Percentiles rank a stretch among this genome's conserved stretches.
Conservation (phyloP, 2,113 vertebrate species). For the Patagioenas fasciata region DNA sequence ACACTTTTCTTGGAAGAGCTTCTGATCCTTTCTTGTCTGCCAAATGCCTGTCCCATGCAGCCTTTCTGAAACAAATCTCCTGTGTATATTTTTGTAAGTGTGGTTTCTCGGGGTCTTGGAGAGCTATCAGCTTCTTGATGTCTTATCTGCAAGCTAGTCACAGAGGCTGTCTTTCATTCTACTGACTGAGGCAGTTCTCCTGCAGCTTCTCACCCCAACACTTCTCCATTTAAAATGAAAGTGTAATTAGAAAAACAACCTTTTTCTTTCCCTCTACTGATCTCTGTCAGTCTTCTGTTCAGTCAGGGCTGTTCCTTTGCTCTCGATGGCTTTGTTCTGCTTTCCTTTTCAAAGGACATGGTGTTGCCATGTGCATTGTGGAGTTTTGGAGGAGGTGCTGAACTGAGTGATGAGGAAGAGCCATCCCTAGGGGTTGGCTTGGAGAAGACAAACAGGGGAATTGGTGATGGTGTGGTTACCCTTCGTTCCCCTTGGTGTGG, state of each 20-base stretch:
- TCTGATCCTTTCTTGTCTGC: slow-evolving; percentile 23
- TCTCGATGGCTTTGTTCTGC: neutral
- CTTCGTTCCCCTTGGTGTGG: neutral
- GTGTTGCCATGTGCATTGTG: neutral
- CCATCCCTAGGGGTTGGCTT: neutral
- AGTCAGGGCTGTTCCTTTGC: neutral
- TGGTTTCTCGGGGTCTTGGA: slow-evolving; percentile 58
- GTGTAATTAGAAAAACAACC: neutral
- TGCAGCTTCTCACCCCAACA: slow-evolving; percentile 20
- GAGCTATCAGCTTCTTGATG: slow-evolving; percentile 55
- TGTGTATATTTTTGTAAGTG: slow-evolving; percentile 58
- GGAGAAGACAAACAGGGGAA: neutral
- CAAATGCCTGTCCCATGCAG: slow-evolving; percentile 36
- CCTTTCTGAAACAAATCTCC: neutral
- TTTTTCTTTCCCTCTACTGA: neutral
- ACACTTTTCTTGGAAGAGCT: slow-evolving; percentile 35
- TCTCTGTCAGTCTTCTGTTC: neutral
- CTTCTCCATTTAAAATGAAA: slow-evolving; percentile 8
- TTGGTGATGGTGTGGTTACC: neutral
- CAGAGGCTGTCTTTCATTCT: slow-evolving; percentile 37
- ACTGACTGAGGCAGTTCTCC: slow-evolving; percentile 29
- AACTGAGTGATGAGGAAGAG: neutral
- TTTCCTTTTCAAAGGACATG: neutral
- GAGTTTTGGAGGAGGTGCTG: neutral
- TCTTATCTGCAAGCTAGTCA: slow-evolving; percentile 50